These are phyloP conservation scores for Peromyscus leucopus DNA, from an alignment of 2,113 vertebrate genomes.

Conservation along the genomic window DNA sequence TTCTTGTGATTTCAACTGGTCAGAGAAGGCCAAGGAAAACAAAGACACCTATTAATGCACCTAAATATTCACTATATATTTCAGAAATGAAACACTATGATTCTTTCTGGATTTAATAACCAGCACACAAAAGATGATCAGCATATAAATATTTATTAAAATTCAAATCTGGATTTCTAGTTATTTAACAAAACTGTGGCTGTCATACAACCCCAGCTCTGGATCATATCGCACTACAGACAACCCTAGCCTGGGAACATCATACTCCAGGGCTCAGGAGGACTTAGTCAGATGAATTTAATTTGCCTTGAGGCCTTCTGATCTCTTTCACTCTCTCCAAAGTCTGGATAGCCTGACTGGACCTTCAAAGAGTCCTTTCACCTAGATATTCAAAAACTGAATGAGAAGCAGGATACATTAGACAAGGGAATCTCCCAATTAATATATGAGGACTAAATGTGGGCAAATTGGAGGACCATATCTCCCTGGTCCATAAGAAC, in stretches of 20 bases:
- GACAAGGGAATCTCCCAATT: constrained; percentile 86
- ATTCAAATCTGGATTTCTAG: not conserved
- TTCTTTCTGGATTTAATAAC: constrained; percentile 10
- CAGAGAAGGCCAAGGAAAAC: constrained; percentile 9
- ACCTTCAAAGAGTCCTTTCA: constrained; percentile 9
- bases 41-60: not conserved
- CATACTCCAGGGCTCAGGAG: not conserved
- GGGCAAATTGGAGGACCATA: not conserved
- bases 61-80: not conserved
- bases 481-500: not conserved
- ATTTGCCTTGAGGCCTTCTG: not conserved
- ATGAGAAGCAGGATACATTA: constrained; percentile 79
- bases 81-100: not conserved
- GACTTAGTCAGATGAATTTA: not conserved
- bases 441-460: constrained; percentile 77
- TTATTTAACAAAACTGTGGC: not conserved
- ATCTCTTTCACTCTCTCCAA: constrained; percentile 74
- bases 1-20: not conserved
- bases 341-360: constrained; percentile 46
- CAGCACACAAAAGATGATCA: constrained; percentile 23
- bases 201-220: not conserved
- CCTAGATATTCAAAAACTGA: constrained; percentile 83
- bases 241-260: not conserved
- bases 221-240: not conserved
- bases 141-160: not conserved